Conservation (phyloP, 2,113 vertebrate species). For the Pagrus major region DNA sequence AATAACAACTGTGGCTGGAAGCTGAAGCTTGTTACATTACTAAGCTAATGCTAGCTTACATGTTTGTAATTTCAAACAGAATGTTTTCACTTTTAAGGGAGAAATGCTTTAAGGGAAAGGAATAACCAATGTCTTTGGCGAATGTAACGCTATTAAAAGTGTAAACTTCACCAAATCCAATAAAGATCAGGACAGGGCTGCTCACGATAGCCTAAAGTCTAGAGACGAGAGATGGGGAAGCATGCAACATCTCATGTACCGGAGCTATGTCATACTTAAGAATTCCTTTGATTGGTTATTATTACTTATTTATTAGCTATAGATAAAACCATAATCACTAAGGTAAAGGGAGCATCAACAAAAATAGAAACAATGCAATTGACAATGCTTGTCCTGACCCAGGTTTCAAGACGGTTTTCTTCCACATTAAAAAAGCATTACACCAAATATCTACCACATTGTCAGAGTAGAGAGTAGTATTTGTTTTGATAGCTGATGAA, state of each 20-base stretch:
- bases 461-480: constrained; percentile 13
- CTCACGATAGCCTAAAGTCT: not conserved
- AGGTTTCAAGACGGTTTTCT: not conserved
- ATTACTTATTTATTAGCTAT: not conserved
- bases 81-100: not conserved
- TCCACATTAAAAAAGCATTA: constrained; percentile 48
- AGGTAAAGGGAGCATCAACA: not conserved
- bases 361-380: not conserved
- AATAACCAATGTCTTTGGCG: not conserved
- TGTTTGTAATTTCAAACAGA: not conserved
- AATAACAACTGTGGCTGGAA: not conserved
- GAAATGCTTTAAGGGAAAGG: not conserved
- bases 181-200: not conserved
- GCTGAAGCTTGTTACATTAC: not conserved
- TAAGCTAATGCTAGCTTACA: not conserved
- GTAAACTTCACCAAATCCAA: not conserved
- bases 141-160: not conserved
- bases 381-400: not conserved
- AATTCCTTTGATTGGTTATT: not conserved
- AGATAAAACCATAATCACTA: not conserved
- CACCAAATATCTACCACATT: not conserved
- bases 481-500: constrained; percentile 48
- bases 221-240: not conserved
- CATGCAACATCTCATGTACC: not conserved
- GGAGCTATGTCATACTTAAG: not conserved